Percentiles rank a stretch among this genome's conserved stretches.
Evolutionary conservation across 2,113 vertebrate species (phyloP).

Genomic region (Lepus europaeus): DNA sequence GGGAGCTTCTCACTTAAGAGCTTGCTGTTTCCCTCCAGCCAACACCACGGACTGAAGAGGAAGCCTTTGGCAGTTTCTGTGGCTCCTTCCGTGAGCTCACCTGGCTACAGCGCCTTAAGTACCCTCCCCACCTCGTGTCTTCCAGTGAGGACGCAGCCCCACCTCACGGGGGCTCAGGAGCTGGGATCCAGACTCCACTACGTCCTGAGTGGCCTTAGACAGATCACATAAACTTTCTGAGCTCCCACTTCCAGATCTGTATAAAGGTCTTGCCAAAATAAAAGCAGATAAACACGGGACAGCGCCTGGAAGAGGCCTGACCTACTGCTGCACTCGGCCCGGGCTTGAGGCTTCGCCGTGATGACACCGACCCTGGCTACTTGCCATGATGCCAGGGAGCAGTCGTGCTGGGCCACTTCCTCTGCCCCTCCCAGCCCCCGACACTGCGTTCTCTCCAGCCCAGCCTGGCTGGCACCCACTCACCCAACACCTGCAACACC

Average conservation of each 20-base stretch:
- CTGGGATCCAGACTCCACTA: not conserved
- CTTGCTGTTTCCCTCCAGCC: not conserved
- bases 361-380: not conserved
- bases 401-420: not conserved
- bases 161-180: not conserved
- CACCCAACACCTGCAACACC: slow-evolving; percentile 46
- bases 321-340: not conserved
- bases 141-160: not conserved
- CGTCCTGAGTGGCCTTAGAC: not conserved
- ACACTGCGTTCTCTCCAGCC: not conserved
- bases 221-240: not conserved
- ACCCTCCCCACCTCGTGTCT: not conserved
- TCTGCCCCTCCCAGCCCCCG: not conserved
- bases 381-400: not conserved
- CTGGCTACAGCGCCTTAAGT: not conserved
- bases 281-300: not conserved
- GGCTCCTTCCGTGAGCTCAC: not conserved
- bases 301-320: not conserved
- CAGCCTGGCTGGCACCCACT: not conserved
- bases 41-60: not conserved
- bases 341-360: not conserved
- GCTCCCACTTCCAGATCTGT: not conserved
- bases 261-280: not conserved
- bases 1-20: not conserved
- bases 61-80: not conserved